phyloP scores from a whole-genome alignment of 2,113 vertebrate genomes.

The Chionis minor region DNA sequence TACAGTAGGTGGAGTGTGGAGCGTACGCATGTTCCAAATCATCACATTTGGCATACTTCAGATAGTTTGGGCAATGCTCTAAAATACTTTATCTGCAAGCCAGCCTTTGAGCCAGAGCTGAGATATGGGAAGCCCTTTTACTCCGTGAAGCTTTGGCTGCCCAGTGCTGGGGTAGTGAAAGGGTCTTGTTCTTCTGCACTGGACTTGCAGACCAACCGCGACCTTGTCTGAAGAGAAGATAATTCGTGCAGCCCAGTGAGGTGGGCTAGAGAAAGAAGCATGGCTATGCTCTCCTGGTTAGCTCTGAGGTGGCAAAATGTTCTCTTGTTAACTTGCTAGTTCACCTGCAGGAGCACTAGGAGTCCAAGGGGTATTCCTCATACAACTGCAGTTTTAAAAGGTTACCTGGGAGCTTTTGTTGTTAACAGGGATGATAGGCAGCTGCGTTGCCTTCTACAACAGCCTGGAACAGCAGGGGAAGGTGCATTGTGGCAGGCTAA shows the following conservation, averaged over 20 bases:
- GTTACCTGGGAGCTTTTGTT: neutral
- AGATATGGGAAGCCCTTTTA: neutral
- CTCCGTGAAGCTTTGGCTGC: neutral
- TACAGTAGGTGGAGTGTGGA: neutral
- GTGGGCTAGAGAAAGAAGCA: neutral
- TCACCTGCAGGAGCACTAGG: neutral
- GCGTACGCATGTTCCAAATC: neutral
- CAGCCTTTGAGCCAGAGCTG: neutral
- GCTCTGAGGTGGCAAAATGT: neutral
- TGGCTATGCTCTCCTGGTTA: rapidly evolving
- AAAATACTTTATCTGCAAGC: neutral
- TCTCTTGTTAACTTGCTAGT: neutral
- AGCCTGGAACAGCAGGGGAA: no score
- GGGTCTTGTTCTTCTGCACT: neutral
- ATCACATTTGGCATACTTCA: neutral
- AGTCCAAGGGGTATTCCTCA: neutral
- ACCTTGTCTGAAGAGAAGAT: neutral
- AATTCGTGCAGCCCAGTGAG: neutral
- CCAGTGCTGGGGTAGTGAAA: neutral
- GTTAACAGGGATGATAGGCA: no score
- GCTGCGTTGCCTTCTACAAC: no score
- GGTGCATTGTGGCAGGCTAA: neutral
- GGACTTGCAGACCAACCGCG: neutral
- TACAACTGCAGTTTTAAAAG: neutral
- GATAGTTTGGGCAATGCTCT: neutral